phyloP scores from a whole-genome alignment of 92 coral and sea anemone species.

The Epizoanthus ramosus region DNA sequence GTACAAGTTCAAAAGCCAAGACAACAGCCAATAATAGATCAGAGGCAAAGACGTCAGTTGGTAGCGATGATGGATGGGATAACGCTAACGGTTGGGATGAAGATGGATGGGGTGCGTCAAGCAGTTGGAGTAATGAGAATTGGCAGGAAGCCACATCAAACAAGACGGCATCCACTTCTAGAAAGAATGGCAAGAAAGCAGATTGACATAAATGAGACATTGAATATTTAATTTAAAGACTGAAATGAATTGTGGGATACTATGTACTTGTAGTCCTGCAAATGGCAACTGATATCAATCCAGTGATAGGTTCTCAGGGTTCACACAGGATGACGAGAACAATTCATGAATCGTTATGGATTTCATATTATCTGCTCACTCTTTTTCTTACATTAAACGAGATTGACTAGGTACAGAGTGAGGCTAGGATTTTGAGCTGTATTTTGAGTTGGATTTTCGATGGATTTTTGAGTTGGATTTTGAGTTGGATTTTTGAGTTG shows the following conservation, averaged over 20 bases:
- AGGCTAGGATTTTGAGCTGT: too few species aligned
- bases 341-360: too few species aligned
- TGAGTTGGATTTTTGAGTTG: too few species aligned
- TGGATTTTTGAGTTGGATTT: too few species aligned
- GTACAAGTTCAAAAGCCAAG: conserved; percentile 24
- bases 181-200: conserved; percentile 76
- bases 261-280: neutral
- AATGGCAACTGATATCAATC: too few species aligned
- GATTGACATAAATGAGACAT: conserved; percentile 56
- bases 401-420: too few species aligned
- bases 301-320: too few species aligned
- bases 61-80: conserved; percentile 60
- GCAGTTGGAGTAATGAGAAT: conserved; percentile 91
- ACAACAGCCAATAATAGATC: conserved; percentile 7
- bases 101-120: conserved; percentile 88
- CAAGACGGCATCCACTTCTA: conserved; percentile 50
- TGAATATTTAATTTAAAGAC: neutral
- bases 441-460: too few species aligned
- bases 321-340: too few species aligned
- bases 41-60: conserved; percentile 14
- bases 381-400: too few species aligned
- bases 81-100: conserved; percentile 78
- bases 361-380: too few species aligned
- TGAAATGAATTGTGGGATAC: neutral
- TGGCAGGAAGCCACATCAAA: conserved; percentile 64